Base-by-base conservation (phyloP, 2,113 vertebrate genomes). In the Apteryx owenii region DNA sequence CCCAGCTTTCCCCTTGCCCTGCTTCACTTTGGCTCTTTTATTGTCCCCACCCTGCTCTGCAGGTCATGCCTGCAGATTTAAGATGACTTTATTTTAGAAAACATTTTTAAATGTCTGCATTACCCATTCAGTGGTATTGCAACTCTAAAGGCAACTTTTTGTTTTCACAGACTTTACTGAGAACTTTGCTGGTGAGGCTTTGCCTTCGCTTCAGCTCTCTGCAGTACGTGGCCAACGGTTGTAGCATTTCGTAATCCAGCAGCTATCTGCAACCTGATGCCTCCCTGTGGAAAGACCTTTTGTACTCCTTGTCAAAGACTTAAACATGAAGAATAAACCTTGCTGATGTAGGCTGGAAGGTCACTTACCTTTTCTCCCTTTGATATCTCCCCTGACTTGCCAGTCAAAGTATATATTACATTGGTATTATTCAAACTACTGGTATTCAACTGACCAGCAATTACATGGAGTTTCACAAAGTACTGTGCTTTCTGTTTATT, bases 401-500 rank as follows among this genome's bases (percentile, higher is more conserved):
- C 99, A 0, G 99, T 99, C 96, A 99, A 88, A 12, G 99, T 99
- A 70, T 99, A 99, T 97, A 99, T 98, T 17, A 97, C 56, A 22
- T 98, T 77, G 2, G 90, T 98, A 42, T 70, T 97, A 80, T 98
- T 99, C 97, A 99, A 97, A 8, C 17, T 88, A n/a, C 98, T 97
- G 3, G 93, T 96, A 26, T 95, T 95, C 96, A 99, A 92, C 51
- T 98, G 98, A 23, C 98, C 99, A 5, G 99, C 98, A 61, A 99
- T 98, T 95, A 99, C 92, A 91, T 99, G 99, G 60, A 99, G 98
- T 76, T 99, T 99, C 84, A 98, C 96, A 3, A 99, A 98, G 97
- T 99, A 98, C 29, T 96, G 98, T 22, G 98, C 97, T 68, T 97
- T 98, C 58, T 97, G 75, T 5, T 80, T 60, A 44, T 99, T 92